Evolutionary conservation across 2,797 vertebrate genomes (phyloP).

Genomic region (Xiphorhynchus erythropygius): DNA sequence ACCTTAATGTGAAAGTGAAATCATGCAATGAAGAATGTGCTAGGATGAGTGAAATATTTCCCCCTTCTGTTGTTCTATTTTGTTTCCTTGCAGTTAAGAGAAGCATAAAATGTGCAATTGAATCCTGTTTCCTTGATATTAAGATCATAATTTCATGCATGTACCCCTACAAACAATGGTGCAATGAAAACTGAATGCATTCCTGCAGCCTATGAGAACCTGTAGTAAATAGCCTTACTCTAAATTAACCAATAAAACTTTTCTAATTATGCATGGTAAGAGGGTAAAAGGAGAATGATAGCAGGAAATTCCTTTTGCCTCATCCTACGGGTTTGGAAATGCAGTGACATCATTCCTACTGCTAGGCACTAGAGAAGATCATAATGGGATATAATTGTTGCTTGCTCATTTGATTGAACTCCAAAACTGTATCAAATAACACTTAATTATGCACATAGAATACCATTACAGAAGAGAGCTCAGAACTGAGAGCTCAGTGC

Average conservation of each 20-base stretch:
- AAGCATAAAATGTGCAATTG: conserved; percentile 65
- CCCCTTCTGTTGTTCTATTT: conserved; percentile 10
- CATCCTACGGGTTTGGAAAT: conserved; percentile 59
- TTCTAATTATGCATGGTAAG: conserved; percentile 71
- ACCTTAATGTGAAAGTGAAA: conserved; percentile 66
- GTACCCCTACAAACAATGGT: conserved; percentile 67
- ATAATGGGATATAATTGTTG: conserved; percentile 78
- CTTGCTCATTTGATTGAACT: conserved; percentile 80
- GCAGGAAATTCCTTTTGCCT: conserved; percentile 75
- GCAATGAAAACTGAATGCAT: conserved; percentile 67
- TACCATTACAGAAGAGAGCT: conserved; percentile 68
- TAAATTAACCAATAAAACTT: conserved; percentile 77
- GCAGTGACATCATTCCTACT: conserved; percentile 64
- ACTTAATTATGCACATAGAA: conserved; percentile 78
- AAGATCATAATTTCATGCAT: conserved; percentile 73
- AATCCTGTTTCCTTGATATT: conserved; percentile 69
- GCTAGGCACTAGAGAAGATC: conserved; percentile 68
- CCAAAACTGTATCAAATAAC: conserved; percentile 80
- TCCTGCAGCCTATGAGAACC: conserved; percentile 62
- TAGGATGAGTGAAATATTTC: conserved; percentile 63
- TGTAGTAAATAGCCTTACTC: conserved; percentile 65
- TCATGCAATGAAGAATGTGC: conserved; percentile 61
- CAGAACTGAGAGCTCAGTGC: conserved; percentile 64
- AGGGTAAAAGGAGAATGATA: conserved; percentile 72
- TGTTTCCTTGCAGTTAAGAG: conserved; percentile 67